Conservation (phyloP, 2,888 invertebrate species). For the Brachycybe producta region DNA sequence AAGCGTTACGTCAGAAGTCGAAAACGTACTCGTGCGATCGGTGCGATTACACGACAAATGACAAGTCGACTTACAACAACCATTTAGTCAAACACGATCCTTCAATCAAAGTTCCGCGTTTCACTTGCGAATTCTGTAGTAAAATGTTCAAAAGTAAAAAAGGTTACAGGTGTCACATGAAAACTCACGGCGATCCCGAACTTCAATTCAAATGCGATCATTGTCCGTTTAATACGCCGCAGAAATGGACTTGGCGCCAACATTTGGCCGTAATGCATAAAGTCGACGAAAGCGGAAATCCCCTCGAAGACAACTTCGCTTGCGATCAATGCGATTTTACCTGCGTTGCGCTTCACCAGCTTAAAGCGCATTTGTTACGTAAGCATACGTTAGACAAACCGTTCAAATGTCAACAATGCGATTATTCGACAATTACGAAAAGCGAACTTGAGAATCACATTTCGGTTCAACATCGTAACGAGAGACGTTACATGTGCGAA, state of each 20-base stretch:
- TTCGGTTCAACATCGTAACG: conserved; percentile 25
- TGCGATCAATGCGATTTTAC: conserved; percentile 15
- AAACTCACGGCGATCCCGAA: conserved; percentile 23
- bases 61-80: conserved; percentile 3
- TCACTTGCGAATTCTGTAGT: conserved; percentile 22
- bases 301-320: conserved; percentile 20
- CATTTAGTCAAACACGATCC: conserved; percentile 14
- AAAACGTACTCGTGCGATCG: not conserved
- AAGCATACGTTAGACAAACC: conserved; percentile 23
- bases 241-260: conserved; percentile 26
- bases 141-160: conserved; percentile 25
- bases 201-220: conserved; percentile 18
- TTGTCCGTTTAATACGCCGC: conserved; percentile 22
- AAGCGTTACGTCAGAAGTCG: no score
- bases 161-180: conserved; percentile 13
- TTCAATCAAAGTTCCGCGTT: not conserved
- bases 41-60: not conserved
- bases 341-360: conserved; percentile 25
- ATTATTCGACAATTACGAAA: conserved; percentile 27
- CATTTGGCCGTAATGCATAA: conserved; percentile 27
- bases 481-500: conserved; percentile 20
- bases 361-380: conserved; percentile 26
- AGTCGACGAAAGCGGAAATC: conserved; percentile 24
- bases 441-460: conserved; percentile 27
- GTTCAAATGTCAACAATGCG: conserved; percentile 25